Percentiles rank a stretch among this genome's conserved stretches.
These are phyloP conservation scores for Myzus persicae DNA, from an alignment of 1,140 invertebrate species.

Conservation along the genomic window DNA sequence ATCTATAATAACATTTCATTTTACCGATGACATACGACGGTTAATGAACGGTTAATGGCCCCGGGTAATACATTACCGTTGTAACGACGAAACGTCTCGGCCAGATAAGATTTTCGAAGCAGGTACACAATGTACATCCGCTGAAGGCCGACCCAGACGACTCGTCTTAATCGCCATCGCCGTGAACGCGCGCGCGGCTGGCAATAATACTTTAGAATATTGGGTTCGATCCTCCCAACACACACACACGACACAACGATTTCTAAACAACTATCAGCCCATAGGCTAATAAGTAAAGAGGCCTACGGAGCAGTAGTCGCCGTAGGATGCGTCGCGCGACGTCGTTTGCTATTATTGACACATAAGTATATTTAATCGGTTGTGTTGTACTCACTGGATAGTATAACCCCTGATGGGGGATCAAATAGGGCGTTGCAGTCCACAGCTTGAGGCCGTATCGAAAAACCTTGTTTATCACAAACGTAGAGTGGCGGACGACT, in stretches of 20 bases:
- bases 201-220: not conserved
- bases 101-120: not conserved
- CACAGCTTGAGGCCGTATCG: conserved; percentile 54
- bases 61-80: not conserved
- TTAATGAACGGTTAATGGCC: not conserved
- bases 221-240: not conserved
- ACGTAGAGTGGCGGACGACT: conserved; percentile 14
- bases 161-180: not conserved
- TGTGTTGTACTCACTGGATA: conserved; percentile 42
- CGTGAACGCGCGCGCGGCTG: not conserved
- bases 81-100: not conserved
- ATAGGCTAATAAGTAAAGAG: not conserved
- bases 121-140: not conserved
- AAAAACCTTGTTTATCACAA: conserved; percentile 52
- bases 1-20: not conserved
- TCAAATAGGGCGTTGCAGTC: conserved; percentile 56
- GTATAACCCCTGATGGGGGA: conserved; percentile 56
- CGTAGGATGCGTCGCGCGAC: not conserved
- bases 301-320: not conserved
- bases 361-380: not conserved
- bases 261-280: not conserved
- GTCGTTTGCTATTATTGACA: not conserved
- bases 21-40: not conserved
- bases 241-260: not conserved
- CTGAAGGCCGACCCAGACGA: not conserved